Evolutionary conservation across 1,140 invertebrate genomes (phyloP), one percentile per base, ranked within the genome.

Genomic region (Melitaea cinxia): DNA sequence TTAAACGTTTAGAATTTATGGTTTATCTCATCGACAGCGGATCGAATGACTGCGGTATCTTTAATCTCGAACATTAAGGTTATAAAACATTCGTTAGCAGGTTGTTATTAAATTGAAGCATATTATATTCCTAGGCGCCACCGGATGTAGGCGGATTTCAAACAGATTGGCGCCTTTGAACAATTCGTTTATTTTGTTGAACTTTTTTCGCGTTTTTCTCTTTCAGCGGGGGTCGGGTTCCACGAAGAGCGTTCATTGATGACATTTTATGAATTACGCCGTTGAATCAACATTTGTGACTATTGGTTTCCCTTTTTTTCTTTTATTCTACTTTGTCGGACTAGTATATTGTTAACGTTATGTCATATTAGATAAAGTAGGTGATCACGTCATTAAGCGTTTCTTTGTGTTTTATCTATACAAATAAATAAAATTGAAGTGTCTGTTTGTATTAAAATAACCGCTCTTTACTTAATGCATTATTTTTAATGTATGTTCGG

Each of bases 11-110:
- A 52, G 24, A 35, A 65, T 68, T 63, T 63, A 68, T 68, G 66
- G 39, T 21, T 54, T 15, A 65, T 19, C 45, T 57, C 57, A 60
- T 30, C 65, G 45, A 49, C 54, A 39, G 21, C 58, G 56, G 35
- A 53, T 55, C 14, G 53, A 55, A 42, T 33, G 39, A 24, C 28
- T 50, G 56, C 75, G 76, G 73, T 54, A 14, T 67, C 72, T 77
- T 84, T 84, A 30, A 70, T 71, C 66, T 69, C 53, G 54, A 70
- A 68, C 61, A 60, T 57, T n/a, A 35, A 68, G 65, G 72, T 78
- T 77, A 74, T 76, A 78, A 77, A 68, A 66, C 63, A 70, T 75
- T 82, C 78, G 78, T 82, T 83, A 78, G 62, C 54, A 64, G 19
- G 30, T 69, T 55, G 59, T 74, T 75, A 75, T 75, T 72, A 76